Evolutionary conservation across 2,113 vertebrate genomes (phyloP).

Genomic region (Mionectes macconnelli): DNA sequence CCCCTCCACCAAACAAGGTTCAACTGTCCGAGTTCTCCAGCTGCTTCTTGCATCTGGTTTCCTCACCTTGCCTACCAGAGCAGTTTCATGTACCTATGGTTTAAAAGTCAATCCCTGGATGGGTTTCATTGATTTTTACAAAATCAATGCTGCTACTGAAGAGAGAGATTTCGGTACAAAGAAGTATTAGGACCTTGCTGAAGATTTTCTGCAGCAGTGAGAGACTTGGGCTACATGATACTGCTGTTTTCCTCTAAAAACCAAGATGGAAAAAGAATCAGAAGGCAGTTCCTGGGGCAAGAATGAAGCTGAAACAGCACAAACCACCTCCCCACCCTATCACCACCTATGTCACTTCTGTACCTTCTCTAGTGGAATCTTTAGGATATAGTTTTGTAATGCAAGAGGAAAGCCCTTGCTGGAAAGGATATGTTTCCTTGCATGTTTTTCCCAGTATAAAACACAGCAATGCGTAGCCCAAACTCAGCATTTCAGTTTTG

Average conservation of each 20-base stretch:
- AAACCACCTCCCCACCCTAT: not conserved
- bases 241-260: not conserved
- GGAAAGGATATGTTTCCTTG: not conserved
- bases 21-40: not conserved
- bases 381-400: not conserved
- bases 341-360: not conserved
- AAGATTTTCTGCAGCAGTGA: not conserved
- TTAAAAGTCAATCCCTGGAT: not conserved
- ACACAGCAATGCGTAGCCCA: not conserved
- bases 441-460: not conserved
- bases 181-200: not conserved
- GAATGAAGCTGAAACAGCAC: not conserved
- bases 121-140: not conserved
- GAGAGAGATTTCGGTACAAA: not conserved
- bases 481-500: not conserved
- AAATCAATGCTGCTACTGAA: not conserved
- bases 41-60: not conserved
- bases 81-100: fast-evolving
- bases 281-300: not conserved
- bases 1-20: not conserved
- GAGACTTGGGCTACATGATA: fast-evolving
- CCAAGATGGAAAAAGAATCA: not conserved
- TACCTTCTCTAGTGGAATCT: not conserved
- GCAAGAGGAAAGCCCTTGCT: not conserved
- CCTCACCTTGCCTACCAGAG: not conserved